Evolutionary conservation across 2,797 vertebrate species (phyloP), one percentile per base, ranked within the genome.

Genomic region (Nasua narica): DNA sequence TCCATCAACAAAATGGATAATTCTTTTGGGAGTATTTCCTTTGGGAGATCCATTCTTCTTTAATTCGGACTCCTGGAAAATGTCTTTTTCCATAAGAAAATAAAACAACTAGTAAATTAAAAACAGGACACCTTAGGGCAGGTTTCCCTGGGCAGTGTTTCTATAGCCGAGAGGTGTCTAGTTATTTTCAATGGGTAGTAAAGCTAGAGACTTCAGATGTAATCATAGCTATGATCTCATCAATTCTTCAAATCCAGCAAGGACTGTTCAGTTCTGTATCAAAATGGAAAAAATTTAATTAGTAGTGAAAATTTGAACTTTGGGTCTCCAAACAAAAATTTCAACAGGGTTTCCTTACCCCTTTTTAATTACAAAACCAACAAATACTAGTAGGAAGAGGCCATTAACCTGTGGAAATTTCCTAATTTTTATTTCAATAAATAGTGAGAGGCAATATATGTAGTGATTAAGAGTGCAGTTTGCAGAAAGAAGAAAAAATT

Each of bases 1-100:
- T 65, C 99, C 99, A 16, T 97, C 99, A 70, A 98, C 97, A 97
- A 99, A 99, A 95, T 99, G 95, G 94, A 99, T 98, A 35, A 99
- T 87, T 94, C 96, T 99, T 91, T 88, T 98, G 12, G 97, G 95
- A 72, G 87, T 40, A n/a, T 58, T 62, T 14, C 67, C 96, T 60
- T 95, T 50, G 32, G 91, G 88, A 70, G n/a, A 27, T 32, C 74
- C 29, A 67, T 40, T 56, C 12, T 65, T 90, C 48, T 91, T 76
- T 48, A 60, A 29, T 81, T 94, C 77, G 56, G 77, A 79, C 54
- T 93, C 77, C 54, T 92, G 76, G 52, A 65, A 92, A 52, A 15
- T 14, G n/a, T 93, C 93, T 83, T 81, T 67, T 83, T 97, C 79
- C 87, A 96, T 76, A 25, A 96, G 29, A 43, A 86, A 76, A 54